Evolutionary conservation across 2,888 invertebrate genomes (phyloP), one percentile per base, ranked within the genome.

Genomic region (Limenitis camilla): DNA sequence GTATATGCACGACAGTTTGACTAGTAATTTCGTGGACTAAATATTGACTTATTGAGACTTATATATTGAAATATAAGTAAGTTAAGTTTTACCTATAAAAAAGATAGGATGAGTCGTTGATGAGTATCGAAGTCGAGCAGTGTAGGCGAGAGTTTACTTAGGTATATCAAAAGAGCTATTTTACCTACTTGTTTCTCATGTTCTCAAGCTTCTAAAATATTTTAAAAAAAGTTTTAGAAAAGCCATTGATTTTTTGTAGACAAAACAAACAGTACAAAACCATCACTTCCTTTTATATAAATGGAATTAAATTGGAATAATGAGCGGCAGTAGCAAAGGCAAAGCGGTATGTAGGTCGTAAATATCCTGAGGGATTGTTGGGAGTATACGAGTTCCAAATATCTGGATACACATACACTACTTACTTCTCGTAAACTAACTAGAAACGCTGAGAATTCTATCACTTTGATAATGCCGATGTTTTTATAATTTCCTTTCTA

Each of bases 331-430:
- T 47, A 40, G 36, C 47, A 53, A 54, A 60, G 62, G 61, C 61
- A 62, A 58, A 60, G 61, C 61, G 61, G 62, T 62, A 56, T 63
- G 63, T 59, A 60, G 64, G 59, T 61, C 61, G 63, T 72, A 70
- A 74, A 74, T 69, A 67, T 63, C 59, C 58, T 35, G 52, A 56
- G 61, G 67, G 65, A 68, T 71, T 68, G 66, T 63, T 56, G 67
- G 52, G 62, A 61, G 62, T 56, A 47, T 52, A 57, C 55, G 50
- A 47, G 57, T 54, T 54, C 53, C 53, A 43, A 58, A 61, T 61
- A 55, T 56, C 54, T 59, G 10, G 33, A 11, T 28, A 40, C 40
- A 47, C 30, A n/a, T 19, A 41, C n/a, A 35, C 40, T 10, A 45
- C 51, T n/a, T n/a, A n/a, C n/a, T n/a, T n/a, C n/a, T 47, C 56